Evolutionary conservation across 2,113 vertebrate genomes (phyloP).

Genomic region (Cyanoramphus novaezelandiae): DNA sequence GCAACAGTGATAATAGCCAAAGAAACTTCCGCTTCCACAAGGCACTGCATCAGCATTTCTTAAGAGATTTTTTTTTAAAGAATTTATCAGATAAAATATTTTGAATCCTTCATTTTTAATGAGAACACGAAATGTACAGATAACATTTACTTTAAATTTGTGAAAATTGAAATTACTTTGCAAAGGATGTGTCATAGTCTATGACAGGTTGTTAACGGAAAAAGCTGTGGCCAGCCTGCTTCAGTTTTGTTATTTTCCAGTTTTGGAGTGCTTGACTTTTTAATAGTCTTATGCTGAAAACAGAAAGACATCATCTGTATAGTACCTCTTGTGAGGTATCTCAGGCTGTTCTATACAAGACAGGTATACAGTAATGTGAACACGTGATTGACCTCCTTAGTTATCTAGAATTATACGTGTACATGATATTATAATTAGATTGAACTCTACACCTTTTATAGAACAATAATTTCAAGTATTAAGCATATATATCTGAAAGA

Average conservation of each 20-base stretch:
- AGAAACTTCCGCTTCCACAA: neutral
- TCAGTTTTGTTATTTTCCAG: neutral
- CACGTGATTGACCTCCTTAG: neutral
- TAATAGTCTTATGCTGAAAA: neutral
- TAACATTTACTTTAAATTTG: neutral
- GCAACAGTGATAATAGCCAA: rapidly evolving
- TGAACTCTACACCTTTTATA: neutral
- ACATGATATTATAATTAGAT: neutral
- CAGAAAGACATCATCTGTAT: neutral
- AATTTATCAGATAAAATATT: neutral
- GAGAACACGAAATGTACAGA: neutral
- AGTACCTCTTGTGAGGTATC: neutral
- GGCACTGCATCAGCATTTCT: neutral
- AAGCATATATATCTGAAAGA: neutral
- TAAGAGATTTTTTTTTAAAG: neutral
- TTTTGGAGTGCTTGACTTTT: neutral
- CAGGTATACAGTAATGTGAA: neutral
- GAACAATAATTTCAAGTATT: neutral
- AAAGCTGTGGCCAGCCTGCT: neutral
- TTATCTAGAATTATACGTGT: neutral
- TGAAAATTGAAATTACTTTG: neutral
- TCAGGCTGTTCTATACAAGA: neutral
- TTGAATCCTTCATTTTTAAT: neutral
- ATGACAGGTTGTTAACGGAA: neutral
- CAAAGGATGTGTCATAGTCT: neutral